A percentile compares a stretch with the other conserved stretches of the same genome.
phyloP scores from a whole-genome alignment of 2,888 invertebrate species.

The Magallana nippona region DNA sequence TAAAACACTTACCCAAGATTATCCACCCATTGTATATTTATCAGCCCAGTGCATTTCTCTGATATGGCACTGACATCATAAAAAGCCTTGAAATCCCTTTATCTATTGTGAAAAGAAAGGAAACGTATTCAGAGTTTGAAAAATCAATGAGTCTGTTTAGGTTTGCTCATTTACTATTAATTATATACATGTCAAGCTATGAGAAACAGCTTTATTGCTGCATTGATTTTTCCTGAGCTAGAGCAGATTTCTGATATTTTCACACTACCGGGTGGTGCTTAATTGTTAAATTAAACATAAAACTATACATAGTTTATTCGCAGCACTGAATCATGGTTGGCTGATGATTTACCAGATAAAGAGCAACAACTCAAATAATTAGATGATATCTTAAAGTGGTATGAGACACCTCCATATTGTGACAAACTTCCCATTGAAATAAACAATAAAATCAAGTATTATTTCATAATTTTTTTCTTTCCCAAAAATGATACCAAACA shows the following conservation, averaged over 20 bases:
- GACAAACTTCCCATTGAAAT: no score
- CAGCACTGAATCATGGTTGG: no score
- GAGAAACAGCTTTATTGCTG: constrained; percentile 4
- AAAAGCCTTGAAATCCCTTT: background rate
- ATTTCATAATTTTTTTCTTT: no score
- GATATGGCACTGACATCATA: background rate
- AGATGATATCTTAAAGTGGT: no score
- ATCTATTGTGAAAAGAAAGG: constrained; percentile 12
- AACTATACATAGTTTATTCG: no score
- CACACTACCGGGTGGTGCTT: background rate
- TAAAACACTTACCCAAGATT: background rate
- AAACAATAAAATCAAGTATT: no score
- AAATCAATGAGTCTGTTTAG: constrained; percentile 11
- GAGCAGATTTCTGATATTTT: background rate
- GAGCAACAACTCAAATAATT: no score
- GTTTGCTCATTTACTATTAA: constrained; percentile 21
- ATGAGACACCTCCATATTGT: no score
- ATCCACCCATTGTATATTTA: background rate
- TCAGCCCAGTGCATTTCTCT: background rate
- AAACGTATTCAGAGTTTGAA: background rate
- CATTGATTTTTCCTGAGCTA: constrained; percentile 13
- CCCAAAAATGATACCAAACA: no score
- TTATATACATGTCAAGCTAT: constrained; percentile 14
- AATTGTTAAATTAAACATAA: no score
- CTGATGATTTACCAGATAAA: no score